phyloP scores from a whole-genome alignment of 2,113 vertebrate genomes.

The Sapajus apella region DNA sequence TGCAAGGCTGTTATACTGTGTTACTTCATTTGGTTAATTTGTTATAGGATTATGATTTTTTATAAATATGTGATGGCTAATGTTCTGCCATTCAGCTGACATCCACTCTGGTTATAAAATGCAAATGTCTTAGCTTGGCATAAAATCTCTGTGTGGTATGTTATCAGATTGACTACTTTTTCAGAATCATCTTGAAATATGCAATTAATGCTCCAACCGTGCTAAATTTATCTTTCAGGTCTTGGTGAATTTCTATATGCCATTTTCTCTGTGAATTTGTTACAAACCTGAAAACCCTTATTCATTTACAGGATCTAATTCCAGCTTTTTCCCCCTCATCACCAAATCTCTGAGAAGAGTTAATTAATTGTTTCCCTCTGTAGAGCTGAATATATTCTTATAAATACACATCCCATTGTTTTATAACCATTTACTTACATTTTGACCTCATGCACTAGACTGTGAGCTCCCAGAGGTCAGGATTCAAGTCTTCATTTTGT shows the following conservation, averaged over 20 bases:
- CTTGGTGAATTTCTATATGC: background rate
- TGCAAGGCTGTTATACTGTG: background rate
- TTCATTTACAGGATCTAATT: conserved; percentile 1
- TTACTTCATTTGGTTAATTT: conserved; percentile 20
- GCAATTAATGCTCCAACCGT: background rate
- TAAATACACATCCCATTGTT: background rate
- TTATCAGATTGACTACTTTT: conserved; percentile 10
- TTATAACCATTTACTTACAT: background rate
- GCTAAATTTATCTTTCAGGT: background rate
- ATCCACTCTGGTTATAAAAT: background rate
- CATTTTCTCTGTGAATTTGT: background rate
- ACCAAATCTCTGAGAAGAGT: background rate
- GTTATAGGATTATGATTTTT: conserved; percentile 12
- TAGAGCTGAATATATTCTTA: background rate
- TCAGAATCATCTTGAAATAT: background rate
- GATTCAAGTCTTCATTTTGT: background rate
- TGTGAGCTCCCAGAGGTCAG: background rate
- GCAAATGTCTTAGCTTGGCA: background rate
- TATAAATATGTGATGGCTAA: conserved; percentile 27
- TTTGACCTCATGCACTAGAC: background rate
- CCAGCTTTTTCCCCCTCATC: background rate
- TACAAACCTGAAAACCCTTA: background rate
- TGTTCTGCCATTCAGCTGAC: background rate
- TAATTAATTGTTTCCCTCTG: background rate
- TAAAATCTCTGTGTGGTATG: background rate